A percentile compares a stretch with the other conserved stretches of the same genome.
These are phyloP conservation scores for Liposcelis brunnea DNA, from an alignment of 2,888 invertebrate species.

Conservation along the genomic window DNA sequence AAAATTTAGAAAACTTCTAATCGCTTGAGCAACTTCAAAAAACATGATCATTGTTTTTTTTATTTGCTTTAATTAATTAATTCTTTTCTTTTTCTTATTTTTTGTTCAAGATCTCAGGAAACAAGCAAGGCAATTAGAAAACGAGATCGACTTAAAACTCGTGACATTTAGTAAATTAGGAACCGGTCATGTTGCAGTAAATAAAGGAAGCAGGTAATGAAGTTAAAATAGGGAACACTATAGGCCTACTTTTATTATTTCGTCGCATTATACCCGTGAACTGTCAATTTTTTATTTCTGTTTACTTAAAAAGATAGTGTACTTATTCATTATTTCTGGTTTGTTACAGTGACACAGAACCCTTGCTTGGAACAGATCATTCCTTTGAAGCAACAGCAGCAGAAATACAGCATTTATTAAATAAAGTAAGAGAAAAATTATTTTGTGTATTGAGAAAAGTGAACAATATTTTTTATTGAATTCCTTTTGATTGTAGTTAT, in stretches of 20 bases:
- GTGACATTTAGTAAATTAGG: constrained; percentile 92
- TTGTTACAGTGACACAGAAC: constrained; percentile 48
- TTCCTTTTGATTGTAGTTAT: constrained; percentile 39
- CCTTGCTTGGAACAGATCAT: constrained; percentile 72
- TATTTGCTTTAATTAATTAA: too few relatives aligned
- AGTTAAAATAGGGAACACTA: neutral
- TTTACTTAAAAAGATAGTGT: too few relatives aligned
- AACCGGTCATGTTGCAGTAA: constrained; percentile 31
- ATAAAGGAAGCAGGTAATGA: constrained; percentile 18
- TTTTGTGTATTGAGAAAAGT: constrained; percentile 9
- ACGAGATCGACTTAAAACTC: constrained; percentile 90
- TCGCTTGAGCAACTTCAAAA: too few relatives aligned
- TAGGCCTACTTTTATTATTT: neutral
- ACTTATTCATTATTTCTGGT: neutral
- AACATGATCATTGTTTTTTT: too few relatives aligned
- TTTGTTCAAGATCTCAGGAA: constrained; percentile 61
- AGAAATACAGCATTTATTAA: constrained; percentile 76
- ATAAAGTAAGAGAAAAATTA: constrained; percentile 39
- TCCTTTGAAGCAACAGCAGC: constrained; percentile 84
- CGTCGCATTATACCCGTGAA: too few relatives aligned
- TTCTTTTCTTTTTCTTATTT: neutral
- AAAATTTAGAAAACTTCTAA: too few relatives aligned
- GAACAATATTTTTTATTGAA: neutral
- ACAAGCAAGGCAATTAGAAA: constrained; percentile 83
- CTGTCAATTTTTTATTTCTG: too few relatives aligned